phyloP scores from a whole-genome alignment of 2,888 invertebrate genomes.

The Brenthis ino region DNA sequence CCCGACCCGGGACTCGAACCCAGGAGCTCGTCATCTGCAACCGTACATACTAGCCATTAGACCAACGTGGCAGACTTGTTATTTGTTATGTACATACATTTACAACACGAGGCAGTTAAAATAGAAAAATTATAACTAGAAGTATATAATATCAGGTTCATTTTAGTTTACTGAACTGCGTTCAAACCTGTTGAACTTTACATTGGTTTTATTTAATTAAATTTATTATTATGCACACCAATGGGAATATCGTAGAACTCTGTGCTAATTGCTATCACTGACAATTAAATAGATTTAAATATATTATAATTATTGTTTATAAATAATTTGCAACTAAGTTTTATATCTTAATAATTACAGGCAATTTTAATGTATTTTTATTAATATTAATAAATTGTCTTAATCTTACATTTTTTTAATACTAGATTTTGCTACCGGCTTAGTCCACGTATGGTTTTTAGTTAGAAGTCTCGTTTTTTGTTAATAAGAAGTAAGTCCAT shows the following conservation, averaged over 20 bases:
- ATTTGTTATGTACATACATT: no score
- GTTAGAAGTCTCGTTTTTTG: no score
- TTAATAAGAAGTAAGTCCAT: no score
- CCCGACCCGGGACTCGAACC: no score
- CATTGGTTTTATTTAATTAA: slow-evolving; percentile 24
- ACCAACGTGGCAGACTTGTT: no score
- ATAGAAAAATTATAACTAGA: background rate
- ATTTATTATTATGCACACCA: slow-evolving; percentile 8
- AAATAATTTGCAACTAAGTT: slow-evolving; percentile 18
- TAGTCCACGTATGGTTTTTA: no score
- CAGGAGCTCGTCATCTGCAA: no score
- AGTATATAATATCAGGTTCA: slow-evolving; percentile 9
- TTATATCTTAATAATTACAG: slow-evolving; percentile 20
- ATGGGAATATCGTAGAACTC: slow-evolving; percentile 25
- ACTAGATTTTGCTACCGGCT: no score
- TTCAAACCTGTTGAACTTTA: slow-evolving; percentile 11
- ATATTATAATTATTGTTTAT: background rate
- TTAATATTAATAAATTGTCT: background rate
- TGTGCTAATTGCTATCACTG: slow-evolving; percentile 16
- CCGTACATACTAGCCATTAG: no score
- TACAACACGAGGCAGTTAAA: background rate
- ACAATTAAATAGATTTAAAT: slow-evolving; percentile 15
- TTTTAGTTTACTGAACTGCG: slow-evolving; percentile 28
- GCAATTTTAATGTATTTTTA: slow-evolving; percentile 1
- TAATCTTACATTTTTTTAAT: slow-evolving; percentile 1